Evolutionary conservation across 2,113 vertebrate species (phyloP).

Genomic region (Myanophis thanlyinensis): DNA sequence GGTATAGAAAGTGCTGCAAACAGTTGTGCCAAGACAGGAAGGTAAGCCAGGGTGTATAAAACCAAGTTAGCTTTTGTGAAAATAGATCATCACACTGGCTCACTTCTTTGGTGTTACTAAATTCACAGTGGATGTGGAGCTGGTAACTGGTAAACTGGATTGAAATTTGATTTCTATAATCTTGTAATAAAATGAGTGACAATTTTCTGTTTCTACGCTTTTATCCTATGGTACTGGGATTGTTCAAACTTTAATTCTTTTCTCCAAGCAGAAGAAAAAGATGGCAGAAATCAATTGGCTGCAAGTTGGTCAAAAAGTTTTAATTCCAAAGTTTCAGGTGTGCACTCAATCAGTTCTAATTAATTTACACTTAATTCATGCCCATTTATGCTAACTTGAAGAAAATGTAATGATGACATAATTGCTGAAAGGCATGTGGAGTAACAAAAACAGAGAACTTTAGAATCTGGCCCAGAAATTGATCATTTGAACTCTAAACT

Average conservation of each 20-base stretch:
- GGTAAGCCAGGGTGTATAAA: background rate
- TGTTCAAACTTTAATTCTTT: background rate
- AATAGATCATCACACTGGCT: background rate
- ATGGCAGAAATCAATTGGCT: background rate
- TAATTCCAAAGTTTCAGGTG: constrained; percentile 9
- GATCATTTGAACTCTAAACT: background rate
- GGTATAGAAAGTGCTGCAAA: background rate
- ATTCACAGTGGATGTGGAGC: background rate
- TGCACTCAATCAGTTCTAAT: background rate
- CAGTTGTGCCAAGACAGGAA: background rate
- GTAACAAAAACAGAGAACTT: background rate
- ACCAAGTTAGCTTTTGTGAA: background rate
- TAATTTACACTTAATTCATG: background rate
- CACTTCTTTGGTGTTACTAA: background rate
- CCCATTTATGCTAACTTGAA: constrained; percentile 6
- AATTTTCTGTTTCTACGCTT: background rate
- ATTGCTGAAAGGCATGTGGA: background rate
- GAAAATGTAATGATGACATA: background rate
- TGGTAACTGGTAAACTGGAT: background rate
- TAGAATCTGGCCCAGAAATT: background rate
- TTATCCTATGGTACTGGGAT: background rate
- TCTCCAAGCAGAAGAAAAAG: background rate
- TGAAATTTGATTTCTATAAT: background rate
- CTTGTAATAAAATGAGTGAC: background rate
- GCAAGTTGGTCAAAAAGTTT: background rate